Percentiles rank a stretch among this genome's conserved stretches.
Evolutionary conservation across 2,113 vertebrate genomes (phyloP).

Genomic region (Rhinopomastus cyanomelas): DNA sequence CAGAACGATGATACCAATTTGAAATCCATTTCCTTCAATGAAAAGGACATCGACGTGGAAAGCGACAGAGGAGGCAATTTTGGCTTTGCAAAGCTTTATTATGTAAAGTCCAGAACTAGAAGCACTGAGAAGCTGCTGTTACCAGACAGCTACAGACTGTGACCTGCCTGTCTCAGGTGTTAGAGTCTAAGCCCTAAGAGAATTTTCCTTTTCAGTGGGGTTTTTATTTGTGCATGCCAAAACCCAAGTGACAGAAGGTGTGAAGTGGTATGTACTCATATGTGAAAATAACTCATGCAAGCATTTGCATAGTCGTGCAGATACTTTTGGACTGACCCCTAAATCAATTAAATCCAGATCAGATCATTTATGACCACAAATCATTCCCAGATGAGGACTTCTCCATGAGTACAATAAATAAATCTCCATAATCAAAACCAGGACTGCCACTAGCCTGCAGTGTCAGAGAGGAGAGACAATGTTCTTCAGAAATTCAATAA

Average conservation of each 20-base stretch:
- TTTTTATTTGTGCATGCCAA: not conserved
- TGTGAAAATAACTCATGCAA: not conserved
- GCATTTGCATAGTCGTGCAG: not conserved
- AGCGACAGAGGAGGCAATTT: not conserved
- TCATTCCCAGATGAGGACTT: constrained; percentile 14
- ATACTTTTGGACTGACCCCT: not conserved
- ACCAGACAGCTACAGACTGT: not conserved
- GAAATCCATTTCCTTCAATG: not conserved
- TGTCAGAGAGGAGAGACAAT: not conserved
- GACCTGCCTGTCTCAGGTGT: not conserved
- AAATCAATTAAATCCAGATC: not conserved
- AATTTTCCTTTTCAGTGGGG: not conserved
- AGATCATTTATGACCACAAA: constrained; percentile 4
- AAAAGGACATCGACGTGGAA: not conserved
- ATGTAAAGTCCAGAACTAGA: not conserved
- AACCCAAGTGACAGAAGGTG: not conserved
- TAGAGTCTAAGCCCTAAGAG: not conserved
- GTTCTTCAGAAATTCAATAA: not conserved
- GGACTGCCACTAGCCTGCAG: not conserved
- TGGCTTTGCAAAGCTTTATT: not conserved
- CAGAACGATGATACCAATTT: not conserved
- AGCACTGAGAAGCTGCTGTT: not conserved
- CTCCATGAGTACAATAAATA: not conserved
- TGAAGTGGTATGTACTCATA: not conserved
- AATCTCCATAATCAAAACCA: constrained; percentile 25